phyloP scores from a whole-genome alignment of 2,113 vertebrate genomes.

The Anseranas semipalmata region DNA sequence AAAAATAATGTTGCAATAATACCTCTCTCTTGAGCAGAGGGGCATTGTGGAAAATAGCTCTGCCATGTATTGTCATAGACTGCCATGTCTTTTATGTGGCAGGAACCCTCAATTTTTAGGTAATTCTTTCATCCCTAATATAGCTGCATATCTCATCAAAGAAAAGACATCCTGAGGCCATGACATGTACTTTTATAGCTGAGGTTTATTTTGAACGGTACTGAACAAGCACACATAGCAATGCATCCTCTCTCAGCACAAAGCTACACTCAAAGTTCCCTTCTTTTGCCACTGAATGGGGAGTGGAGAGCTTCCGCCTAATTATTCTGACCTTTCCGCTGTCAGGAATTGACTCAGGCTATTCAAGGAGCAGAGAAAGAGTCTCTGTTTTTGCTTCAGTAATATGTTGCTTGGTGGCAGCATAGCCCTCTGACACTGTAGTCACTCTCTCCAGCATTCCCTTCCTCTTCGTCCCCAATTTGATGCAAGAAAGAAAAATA shows the following conservation, averaged over 20 bases:
- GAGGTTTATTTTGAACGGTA: conserved; percentile 10
- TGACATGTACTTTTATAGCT: background rate
- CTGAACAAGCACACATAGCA: background rate
- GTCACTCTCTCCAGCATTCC: background rate
- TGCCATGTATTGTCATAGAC: background rate
- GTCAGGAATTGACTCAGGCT: conserved; percentile 27
- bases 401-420: background rate
- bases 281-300: background rate
- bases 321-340: conserved; percentile 56
- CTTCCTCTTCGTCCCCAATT: background rate
- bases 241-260: background rate
- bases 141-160: background rate
- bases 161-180: background rate
- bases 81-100: background rate
- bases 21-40: background rate
- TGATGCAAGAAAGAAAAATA: background rate
- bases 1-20: background rate
- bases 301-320: conserved; percentile 1
- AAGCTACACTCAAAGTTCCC: background rate
- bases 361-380: conserved; percentile 29
- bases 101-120: background rate
- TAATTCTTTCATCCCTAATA: background rate
- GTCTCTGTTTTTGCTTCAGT: conserved; percentile 1
- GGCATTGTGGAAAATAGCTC: background rate
- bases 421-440: background rate